Conservation (phyloP, 2,888 invertebrate genomes). For the Electrophaes corylata region DNA sequence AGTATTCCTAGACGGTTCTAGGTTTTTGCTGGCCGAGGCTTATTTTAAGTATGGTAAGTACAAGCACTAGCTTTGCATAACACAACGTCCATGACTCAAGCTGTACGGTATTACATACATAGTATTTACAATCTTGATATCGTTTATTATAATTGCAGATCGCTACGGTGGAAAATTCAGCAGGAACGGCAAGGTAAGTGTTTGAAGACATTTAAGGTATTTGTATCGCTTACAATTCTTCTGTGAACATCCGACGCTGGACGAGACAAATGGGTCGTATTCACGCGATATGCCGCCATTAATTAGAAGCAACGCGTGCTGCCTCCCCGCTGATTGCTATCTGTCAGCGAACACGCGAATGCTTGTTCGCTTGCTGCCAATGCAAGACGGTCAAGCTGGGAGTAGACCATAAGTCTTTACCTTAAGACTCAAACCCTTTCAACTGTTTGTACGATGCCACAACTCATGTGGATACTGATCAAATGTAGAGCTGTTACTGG, state of each 20-base stretch:
- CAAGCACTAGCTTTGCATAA: constrained; percentile 22
- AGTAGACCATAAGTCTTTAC: constrained; percentile 19
- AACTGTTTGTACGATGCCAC: background rate
- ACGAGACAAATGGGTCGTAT: constrained; percentile 74
- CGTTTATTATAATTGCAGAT: constrained; percentile 74
- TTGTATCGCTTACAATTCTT: constrained; percentile 80
- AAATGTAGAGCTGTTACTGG: constrained; percentile 22
- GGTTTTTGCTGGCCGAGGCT: constrained; percentile 1
- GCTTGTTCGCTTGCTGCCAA: constrained; percentile 50
- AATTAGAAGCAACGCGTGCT: constrained; percentile 76
- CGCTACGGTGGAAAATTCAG: constrained; percentile 57
- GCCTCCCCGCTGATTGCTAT: constrained; percentile 71
- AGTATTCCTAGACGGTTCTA: background rate
- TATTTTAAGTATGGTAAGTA: constrained; percentile 15
- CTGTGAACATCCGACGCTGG: constrained; percentile 75
- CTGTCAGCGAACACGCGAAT: constrained; percentile 75
- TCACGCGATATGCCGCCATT: constrained; percentile 76
- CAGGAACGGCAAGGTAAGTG: constrained; percentile 63
- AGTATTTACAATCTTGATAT: constrained; percentile 62
- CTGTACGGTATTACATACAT: constrained; percentile 51
- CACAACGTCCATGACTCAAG: constrained; percentile 32
- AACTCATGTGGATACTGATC: constrained; percentile 22
- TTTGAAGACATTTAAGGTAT: constrained; percentile 77
- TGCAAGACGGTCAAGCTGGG: constrained; percentile 22
- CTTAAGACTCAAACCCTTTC: constrained; percentile 15